Conservation (phyloP, 2,797 vertebrate species). For the Gallinago solitaria region DNA sequence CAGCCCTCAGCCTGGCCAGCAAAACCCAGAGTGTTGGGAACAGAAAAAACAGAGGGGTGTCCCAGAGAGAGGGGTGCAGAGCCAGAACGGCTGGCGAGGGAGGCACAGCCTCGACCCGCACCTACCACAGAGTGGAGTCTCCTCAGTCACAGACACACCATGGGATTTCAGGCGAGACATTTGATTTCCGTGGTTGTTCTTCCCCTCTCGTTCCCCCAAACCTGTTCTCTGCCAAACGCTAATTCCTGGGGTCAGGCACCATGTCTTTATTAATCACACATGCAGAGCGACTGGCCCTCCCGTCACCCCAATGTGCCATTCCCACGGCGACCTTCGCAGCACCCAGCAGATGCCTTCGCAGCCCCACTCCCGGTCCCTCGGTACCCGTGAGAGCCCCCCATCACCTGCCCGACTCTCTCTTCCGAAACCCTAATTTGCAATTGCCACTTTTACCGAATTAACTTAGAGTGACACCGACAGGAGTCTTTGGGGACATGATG, state of each 20-base stretch:
- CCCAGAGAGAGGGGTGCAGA: neutral
- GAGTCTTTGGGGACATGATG: neutral
- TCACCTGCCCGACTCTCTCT: neutral
- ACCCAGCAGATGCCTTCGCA: neutral
- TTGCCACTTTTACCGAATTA: neutral
- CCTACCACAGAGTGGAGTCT: fast-evolving
- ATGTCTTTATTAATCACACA: neutral
- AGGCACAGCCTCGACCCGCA: fast-evolving
- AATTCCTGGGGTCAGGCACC: neutral
- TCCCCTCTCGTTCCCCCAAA: neutral
- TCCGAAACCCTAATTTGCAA: neutral
- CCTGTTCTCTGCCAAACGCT: neutral
- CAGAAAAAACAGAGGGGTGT: neutral
- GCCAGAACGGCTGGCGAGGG: fast-evolving
- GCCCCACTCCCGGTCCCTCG: fast-evolving
- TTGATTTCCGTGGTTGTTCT: neutral
- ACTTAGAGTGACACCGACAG: neutral
- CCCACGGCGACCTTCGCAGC: neutral
- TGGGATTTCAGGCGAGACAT: neutral
- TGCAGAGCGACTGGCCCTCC: neutral
- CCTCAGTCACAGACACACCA: neutral
- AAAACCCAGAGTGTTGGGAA: neutral
- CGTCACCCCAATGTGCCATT: fast-evolving
- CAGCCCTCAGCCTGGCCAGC: neutral
- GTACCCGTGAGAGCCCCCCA: neutral